Evolutionary conservation across 2,888 invertebrate species (phyloP), one percentile per base, ranked within the genome.

Genomic region (Slavum lentiscoides): DNA sequence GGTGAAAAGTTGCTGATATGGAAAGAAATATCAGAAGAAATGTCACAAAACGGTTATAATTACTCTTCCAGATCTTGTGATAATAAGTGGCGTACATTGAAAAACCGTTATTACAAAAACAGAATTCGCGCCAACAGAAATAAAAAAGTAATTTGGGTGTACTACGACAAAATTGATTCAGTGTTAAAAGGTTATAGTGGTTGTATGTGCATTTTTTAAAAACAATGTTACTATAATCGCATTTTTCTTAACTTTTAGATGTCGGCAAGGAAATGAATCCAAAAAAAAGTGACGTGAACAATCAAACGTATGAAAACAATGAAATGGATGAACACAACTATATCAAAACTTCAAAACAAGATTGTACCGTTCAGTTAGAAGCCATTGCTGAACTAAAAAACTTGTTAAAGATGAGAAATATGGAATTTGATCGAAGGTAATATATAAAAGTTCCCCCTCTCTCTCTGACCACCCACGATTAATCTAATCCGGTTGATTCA

Each of bases 81-180:
- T 17, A 80, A 80, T n/a, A 80, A 80, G 11, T 80, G 80, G 80
- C 80, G 80, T n/a, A 80, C 80, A 43, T 8, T 80, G 11, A 80
- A 80, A 72, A 80, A 80, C n/a, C 72, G 80, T 19, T 80, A 72
- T 58, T 23, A 80, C 15, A 80, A 80, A 80, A 80, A 80, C n/a
- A 62, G 23, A 80, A 66, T 61, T 61, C 70, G 77, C 8, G 49
- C 58, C 13, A 55, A 80, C 2, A 64, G 70, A 5, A 80, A 72
- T 55, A 72, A 72, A 69, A 80, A 66, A 80, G 72, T 80, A 11
- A 23, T 72, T 58, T 80, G 80, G 80, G 55, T 80, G 19, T 80
- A 80, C 13, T 80, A 80, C n/a, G 21, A 58, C 39, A 80, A 58
- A 72, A 80, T 80, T 15, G 70, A 80, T 64, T 64, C 70, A 43